These are phyloP conservation scores for Phthorimaea operculella DNA, from an alignment of 1,140 invertebrate genomes.

Conservation along the genomic window DNA sequence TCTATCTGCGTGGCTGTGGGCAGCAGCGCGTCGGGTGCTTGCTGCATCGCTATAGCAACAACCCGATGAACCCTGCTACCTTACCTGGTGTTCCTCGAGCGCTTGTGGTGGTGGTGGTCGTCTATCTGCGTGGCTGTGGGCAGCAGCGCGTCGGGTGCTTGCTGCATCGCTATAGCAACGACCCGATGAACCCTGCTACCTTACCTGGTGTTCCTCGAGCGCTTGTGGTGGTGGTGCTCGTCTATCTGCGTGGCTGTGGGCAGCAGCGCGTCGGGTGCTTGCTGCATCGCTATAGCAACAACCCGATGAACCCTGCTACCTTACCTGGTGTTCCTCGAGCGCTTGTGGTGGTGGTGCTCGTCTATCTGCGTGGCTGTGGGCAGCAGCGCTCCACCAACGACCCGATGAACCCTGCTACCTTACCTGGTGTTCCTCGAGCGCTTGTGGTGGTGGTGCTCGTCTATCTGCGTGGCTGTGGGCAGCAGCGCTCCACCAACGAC, in stretches of 20 bases:
- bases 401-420: too few relatives aligned
- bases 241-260: constrained; percentile 48
- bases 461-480: constrained; percentile 46
- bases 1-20: too few relatives aligned
- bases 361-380: constrained; percentile 48
- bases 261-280: constrained; percentile 24
- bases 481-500: constrained; percentile 17
- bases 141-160: too few relatives aligned
- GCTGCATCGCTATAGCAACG: too few relatives aligned
- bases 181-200: too few relatives aligned
- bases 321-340: constrained; percentile 63
- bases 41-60: too few relatives aligned
- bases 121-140: too few relatives aligned
- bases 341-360: constrained; percentile 60
- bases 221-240: constrained; percentile 60
- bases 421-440: constrained; percentile 63
- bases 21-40: too few relatives aligned
- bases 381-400: constrained; percentile 21
- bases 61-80: too few relatives aligned
- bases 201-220: constrained; percentile 60
- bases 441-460: constrained; percentile 61
- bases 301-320: too few relatives aligned
- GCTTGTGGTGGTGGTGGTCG: too few relatives aligned
- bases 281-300: constrained; percentile 58
- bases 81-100: too few relatives aligned